These are phyloP conservation scores for Ellobium chinense DNA, from an alignment of 2,888 invertebrate genomes.

Conservation along the genomic window DNA sequence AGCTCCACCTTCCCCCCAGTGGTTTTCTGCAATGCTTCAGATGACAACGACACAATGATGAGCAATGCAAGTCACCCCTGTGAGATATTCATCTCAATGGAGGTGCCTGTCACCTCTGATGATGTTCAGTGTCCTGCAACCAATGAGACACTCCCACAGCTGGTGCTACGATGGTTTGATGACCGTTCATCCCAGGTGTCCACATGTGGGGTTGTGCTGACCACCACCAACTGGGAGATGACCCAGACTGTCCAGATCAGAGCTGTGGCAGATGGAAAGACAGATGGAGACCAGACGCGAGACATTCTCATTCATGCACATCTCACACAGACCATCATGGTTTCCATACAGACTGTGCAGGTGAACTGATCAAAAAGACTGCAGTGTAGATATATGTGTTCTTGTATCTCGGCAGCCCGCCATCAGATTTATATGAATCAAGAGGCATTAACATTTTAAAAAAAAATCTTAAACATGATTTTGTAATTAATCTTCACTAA, in stretches of 20 bases:
- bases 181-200: not conserved
- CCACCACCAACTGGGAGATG: conserved; percentile 54
- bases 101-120: conserved; percentile 30
- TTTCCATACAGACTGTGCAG: conserved; percentile 27
- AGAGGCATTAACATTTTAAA: no score
- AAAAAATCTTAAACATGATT: no score
- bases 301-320: conserved; percentile 35
- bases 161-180: conserved; percentile 45
- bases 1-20: conserved; percentile 55
- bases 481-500: no score
- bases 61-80: not conserved
- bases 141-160: conserved; percentile 47
- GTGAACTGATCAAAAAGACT: conserved; percentile 10
- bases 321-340: conserved; percentile 19
- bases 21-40: conserved; percentile 52
- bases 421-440: no score
- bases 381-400: no score
- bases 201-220: conserved; percentile 54
- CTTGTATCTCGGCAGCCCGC: no score
- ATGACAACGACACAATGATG: conserved; percentile 32
- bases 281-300: conserved; percentile 55
- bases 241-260: conserved; percentile 51
- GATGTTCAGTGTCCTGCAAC: conserved; percentile 48
- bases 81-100: conserved; percentile 26
- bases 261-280: conserved; percentile 58